A percentile compares a stretch with the other conserved stretches of the same genome.
Evolutionary conservation across 1,140 invertebrate genomes (phyloP).

Genomic region (Brachionus angularis): DNA sequence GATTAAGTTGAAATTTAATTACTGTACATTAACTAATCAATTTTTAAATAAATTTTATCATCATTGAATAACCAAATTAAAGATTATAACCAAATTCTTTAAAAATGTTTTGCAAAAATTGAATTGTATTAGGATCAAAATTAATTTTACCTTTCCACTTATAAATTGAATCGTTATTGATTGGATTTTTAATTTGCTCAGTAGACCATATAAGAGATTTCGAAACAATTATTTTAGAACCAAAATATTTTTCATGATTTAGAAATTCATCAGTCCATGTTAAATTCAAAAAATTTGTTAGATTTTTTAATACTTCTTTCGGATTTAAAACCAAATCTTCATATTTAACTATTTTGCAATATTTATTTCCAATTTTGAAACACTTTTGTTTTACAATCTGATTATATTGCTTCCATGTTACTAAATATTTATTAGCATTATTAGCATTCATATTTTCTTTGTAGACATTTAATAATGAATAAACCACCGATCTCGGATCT

Average conservation of each 20-base stretch:
- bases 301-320: slow-evolving; percentile 76
- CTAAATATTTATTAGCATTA: not conserved
- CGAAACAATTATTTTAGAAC: slow-evolving; percentile 77
- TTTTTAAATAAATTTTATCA: too few relatives aligned
- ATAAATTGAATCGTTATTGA: slow-evolving; percentile 87
- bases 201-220: slow-evolving; percentile 94
- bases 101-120: too few relatives aligned
- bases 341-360: slow-evolving; percentile 86
- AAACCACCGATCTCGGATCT: slow-evolving; percentile 91
- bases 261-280: slow-evolving; percentile 92
- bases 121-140: too few relatives aligned
- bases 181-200: slow-evolving; percentile 95
- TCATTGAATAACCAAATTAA: too few relatives aligned
- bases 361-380: slow-evolving; percentile 69
- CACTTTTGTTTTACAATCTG: slow-evolving; percentile 3
- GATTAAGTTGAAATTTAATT: too few relatives aligned
- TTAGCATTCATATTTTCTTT: slow-evolving; percentile 79
- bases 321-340: slow-evolving; percentile 94
- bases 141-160: slow-evolving; percentile 95
- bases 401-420: not conserved
- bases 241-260: slow-evolving; percentile 93
- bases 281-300: slow-evolving; percentile 82
- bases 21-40: too few relatives aligned
- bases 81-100: too few relatives aligned
- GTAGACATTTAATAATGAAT: slow-evolving; percentile 87